A percentile compares a stretch with the other conserved stretches of the same genome.
phyloP scores from a whole-genome alignment of 2,797 vertebrate species.

The Brachyrhaphis roseni region DNA sequence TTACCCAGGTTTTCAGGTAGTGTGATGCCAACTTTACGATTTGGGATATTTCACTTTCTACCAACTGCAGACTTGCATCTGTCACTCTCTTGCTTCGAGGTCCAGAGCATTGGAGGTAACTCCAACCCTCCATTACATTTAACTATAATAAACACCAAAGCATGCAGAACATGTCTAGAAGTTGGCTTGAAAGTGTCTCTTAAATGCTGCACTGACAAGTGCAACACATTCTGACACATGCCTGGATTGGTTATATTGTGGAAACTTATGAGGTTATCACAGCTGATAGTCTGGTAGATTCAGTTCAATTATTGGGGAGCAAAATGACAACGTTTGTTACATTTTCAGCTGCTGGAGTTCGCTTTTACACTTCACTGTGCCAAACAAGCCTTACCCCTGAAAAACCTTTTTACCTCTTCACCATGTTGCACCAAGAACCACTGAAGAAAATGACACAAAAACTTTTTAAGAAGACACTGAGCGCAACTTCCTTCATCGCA shows the following conservation, averaged over 20 bases:
- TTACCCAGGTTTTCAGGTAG: not conserved
- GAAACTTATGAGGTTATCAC: not conserved
- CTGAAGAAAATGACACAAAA: too few species aligned
- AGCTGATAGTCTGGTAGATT: too few species aligned
- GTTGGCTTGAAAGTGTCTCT: not conserved
- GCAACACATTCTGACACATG: not conserved
- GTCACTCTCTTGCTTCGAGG: not conserved
- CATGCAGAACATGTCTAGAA: not conserved
- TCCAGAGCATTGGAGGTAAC: not conserved
- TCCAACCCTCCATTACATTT: not conserved
- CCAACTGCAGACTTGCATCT: not conserved
- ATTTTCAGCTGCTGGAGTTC: too few species aligned
- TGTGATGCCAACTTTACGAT: not conserved
- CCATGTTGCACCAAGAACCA: too few species aligned
- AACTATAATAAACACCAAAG: not conserved
- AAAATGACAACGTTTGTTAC: too few species aligned
- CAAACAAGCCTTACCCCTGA: too few species aligned
- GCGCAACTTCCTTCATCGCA: too few species aligned
- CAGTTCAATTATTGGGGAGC: too few species aligned
- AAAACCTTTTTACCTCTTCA: too few species aligned
- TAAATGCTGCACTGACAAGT: not conserved
- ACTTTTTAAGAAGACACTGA: too few species aligned
- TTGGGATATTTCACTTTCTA: not conserved
- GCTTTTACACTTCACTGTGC: too few species aligned
- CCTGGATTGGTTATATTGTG: not conserved